Evolutionary conservation across 2,888 invertebrate species (phyloP).

Genomic region (Agrypnus murinus): DNA sequence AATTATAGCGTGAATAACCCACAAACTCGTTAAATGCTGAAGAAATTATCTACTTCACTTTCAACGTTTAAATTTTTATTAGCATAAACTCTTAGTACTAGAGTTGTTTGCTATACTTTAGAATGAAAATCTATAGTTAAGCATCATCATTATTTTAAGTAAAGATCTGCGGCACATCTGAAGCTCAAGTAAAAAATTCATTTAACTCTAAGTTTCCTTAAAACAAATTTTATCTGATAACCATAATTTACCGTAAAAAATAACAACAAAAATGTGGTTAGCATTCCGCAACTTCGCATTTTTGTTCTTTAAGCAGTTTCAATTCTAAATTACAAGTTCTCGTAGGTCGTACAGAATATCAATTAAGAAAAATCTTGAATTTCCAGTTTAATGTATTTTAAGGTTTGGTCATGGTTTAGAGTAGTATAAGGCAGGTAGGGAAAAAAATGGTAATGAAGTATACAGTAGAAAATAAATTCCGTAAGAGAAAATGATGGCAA

Average conservation of each 20-base stretch:
- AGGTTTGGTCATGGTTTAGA: slow-evolving; percentile 7
- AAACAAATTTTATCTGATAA: background rate
- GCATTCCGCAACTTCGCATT: slow-evolving; percentile 2
- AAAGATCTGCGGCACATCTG: background rate
- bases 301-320: slow-evolving; percentile 11
- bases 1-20: slow-evolving; percentile 44
- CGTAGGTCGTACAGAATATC: background rate
- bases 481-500: slow-evolving; percentile 20
- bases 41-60: slow-evolving; percentile 21
- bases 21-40: slow-evolving; percentile 26
- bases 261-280: background rate
- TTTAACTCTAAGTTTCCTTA: no score
- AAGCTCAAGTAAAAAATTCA: no score
- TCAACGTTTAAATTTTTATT: slow-evolving; percentile 8
- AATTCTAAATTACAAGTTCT: slow-evolving; percentile 4
- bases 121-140: background rate
- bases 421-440: background rate
- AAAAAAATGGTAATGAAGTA: no score
- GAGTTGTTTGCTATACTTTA: background rate
- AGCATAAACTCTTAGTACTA: background rate
- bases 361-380: slow-evolving; percentile 21
- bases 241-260: background rate
- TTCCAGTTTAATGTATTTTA: slow-evolving; percentile 17
- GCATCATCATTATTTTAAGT: background rate
- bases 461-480: slow-evolving; percentile 7